Conservation (phyloP, 2,888 invertebrate species). For the Cataglyphis altisquamis region DNA sequence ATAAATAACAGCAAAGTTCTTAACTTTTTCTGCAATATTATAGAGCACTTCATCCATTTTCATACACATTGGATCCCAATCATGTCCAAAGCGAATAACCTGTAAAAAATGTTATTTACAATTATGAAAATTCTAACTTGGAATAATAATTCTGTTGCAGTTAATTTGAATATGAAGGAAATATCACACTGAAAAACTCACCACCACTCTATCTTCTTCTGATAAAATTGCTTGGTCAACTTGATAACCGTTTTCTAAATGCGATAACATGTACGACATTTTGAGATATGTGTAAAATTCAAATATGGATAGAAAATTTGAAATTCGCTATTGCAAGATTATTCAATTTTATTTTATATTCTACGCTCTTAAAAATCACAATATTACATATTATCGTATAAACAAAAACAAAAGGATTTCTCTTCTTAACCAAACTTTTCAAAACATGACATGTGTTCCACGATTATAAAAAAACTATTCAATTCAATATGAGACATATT, state of each 20-base stretch:
- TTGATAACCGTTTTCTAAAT: slow-evolving; percentile 99
- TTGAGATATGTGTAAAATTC: slow-evolving; percentile 76
- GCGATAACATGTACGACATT: slow-evolving; percentile 99
- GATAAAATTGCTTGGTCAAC: slow-evolving; percentile 99
- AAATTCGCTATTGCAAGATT: slow-evolving; percentile 23
- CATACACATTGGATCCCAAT: slow-evolving; percentile 99
- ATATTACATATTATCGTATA: neutral
- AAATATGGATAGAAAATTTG: slow-evolving; percentile 1
- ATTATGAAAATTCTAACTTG: neutral
- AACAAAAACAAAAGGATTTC: neutral
- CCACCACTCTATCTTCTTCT: slow-evolving; percentile 99
- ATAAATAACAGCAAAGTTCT: slow-evolving; percentile 99
- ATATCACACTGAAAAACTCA: slow-evolving; percentile 87
- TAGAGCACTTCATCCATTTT: slow-evolving; percentile 99
- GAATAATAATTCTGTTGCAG: neutral
- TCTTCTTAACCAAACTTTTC: neutral
- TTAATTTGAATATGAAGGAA: neutral
- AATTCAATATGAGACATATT: no score
- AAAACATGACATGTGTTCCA: no score
- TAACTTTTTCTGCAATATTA: slow-evolving; percentile 98
- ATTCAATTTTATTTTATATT: neutral
- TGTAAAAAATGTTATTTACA: slow-evolving; percentile 82
- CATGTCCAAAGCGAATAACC: slow-evolving; percentile 99
- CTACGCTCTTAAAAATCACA: neutral
- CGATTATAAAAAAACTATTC: no score